Conservation (phyloP, 2,888 invertebrate genomes). For the Petrophora chlorosata region DNA sequence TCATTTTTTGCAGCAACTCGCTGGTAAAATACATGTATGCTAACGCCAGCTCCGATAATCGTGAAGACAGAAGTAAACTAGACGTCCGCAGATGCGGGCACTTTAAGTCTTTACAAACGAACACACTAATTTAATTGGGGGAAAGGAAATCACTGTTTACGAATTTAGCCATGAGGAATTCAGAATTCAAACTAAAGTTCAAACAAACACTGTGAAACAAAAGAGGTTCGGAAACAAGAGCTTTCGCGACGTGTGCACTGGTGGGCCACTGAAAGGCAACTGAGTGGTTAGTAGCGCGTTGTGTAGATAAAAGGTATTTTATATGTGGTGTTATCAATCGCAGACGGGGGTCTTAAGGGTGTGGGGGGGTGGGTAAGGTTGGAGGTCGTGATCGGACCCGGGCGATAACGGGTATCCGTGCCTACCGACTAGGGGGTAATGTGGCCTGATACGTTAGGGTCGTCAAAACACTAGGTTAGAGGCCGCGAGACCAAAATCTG, state of each 20-base stretch:
- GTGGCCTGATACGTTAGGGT: conserved; percentile 52
- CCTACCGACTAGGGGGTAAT: conserved; percentile 77
- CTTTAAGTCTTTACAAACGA: conserved; percentile 37
- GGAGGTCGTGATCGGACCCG: conserved; percentile 64
- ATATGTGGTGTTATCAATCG: conserved; percentile 67
- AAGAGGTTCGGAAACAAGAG: conserved; percentile 17
- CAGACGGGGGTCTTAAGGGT: conserved; percentile 58
- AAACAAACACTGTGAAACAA: conserved; percentile 19
- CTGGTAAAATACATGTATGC: conserved; percentile 77
- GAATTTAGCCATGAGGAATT: conserved; percentile 76
- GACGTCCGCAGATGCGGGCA: conserved; percentile 29
- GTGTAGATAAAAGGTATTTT: conserved; percentile 58
- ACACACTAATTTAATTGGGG: conserved; percentile 59
- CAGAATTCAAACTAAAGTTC: background rate
- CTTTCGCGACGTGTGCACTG: conserved; percentile 43
- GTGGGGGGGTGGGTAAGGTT: conserved; percentile 52
- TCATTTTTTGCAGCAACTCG: conserved; percentile 77
- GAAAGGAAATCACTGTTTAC: conserved; percentile 73
- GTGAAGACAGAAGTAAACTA: conserved; percentile 42
- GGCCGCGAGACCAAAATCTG: too few species aligned
- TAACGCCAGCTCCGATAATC: conserved; percentile 57
- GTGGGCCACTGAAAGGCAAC: conserved; percentile 40
- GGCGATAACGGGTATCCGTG: conserved; percentile 67
- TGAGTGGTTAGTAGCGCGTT: conserved; percentile 43
- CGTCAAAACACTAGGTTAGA: conserved; percentile 33